Evolutionary conservation across 2,888 invertebrate genomes (phyloP).

Genomic region (Callimorpha dominula): DNA sequence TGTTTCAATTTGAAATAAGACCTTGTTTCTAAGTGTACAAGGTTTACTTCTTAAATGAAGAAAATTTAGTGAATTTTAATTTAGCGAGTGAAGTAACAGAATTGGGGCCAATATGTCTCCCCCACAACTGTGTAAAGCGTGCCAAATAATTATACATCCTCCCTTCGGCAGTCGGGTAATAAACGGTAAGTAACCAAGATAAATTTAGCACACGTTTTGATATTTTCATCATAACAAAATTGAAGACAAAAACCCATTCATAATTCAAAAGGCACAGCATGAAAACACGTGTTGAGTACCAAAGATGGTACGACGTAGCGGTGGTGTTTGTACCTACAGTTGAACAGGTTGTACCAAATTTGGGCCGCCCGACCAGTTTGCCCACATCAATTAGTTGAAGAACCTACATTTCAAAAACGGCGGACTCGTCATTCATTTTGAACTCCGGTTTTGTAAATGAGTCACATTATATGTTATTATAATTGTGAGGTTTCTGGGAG

Average conservation of each 20-base stretch:
- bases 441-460: slow-evolving; percentile 17
- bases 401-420: slow-evolving; percentile 32
- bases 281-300: slow-evolving; percentile 59
- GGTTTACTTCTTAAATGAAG: too few relatives aligned
- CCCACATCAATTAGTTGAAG: slow-evolving; percentile 42
- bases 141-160: too few relatives aligned
- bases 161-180: slow-evolving; percentile 10
- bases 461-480: slow-evolving; percentile 1
- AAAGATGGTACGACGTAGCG: slow-evolving; percentile 58
- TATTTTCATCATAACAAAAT: slow-evolving; percentile 44
- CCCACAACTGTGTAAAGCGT: too few relatives aligned
- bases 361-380: slow-evolving; percentile 49
- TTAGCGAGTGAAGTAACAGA: too few relatives aligned
- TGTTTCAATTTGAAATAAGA: too few relatives aligned
- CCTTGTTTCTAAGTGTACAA: too few relatives aligned
- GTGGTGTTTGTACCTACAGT: slow-evolving; percentile 58
- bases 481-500: not conserved
- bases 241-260: slow-evolving; percentile 52
- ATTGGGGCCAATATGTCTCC: too few relatives aligned
- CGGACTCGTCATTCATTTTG: slow-evolving; percentile 17
- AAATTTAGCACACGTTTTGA: slow-evolving; percentile 44
- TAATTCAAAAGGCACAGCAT: slow-evolving; percentile 56
- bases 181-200: slow-evolving; percentile 31
- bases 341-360: slow-evolving; percentile 68
- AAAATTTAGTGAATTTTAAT: too few relatives aligned